Base-by-base conservation (phyloP, 2,888 invertebrate species). In the Limnephilus rhombicus region DNA sequence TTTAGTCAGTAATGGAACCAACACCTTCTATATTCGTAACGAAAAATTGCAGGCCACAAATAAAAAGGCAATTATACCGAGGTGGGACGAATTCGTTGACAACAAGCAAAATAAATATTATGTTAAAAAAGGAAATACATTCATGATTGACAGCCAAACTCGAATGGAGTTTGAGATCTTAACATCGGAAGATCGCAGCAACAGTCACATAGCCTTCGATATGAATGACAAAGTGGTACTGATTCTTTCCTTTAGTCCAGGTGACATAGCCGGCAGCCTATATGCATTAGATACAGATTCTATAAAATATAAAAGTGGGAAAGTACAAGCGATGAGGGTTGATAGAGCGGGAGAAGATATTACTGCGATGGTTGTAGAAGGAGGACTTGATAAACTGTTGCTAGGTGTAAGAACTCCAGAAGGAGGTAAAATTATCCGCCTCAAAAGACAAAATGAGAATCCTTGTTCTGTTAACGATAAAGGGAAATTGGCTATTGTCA, bases 391-490 rank as follows among this genome's bases (percentile, higher is more conserved):
- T 18, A 90, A 83, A 34, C n/a, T 90, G 34, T 7, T 90, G 18
- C 37, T 90, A 13, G 90, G 90, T 34, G 24, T 68, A n/a, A 90
- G 45, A 85, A 85, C 90, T 49, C n/a, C 53, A 12, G 53, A 90
- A 37, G 90, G 85, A 2, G 90, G 90, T 15, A 90, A 85, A 41
- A 37, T 90, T 18, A 85, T 90, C 11, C 45, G 83, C 13, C 85
- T 90, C 41, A 90, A n/a, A 45, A 68, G 37, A 13, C 88, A 89
- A 31, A 31, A 80, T 11, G 81, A 83, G 7, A 53, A 91, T 45
- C 91, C 91, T 11, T 91, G 91, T 24, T 91, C 91, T 9, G 29
- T 9, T 3, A 90, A 81, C n/a, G 45, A 80, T 9, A 41, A 80
- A 12, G 88, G 88, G 34, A 89, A 80, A 34, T 49, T n/a, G n/a